These are phyloP conservation scores for Indicator indicator DNA, from an alignment of 2,113 vertebrate genomes.

Conservation along the genomic window DNA sequence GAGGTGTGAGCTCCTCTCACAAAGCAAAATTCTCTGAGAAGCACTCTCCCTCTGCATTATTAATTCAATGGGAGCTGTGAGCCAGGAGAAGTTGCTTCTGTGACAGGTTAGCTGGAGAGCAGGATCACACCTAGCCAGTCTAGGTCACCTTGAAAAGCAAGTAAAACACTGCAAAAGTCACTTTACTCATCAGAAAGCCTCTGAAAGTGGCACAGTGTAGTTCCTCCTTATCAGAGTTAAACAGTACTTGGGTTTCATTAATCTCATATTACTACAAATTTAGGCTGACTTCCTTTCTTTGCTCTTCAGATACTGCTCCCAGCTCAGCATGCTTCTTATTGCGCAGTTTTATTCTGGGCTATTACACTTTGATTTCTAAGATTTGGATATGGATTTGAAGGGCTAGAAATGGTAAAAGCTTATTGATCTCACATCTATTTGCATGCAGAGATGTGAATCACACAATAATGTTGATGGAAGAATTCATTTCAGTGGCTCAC, in stretches of 20 bases:
- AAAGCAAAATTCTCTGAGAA: not conserved
- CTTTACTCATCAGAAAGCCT: not conserved
- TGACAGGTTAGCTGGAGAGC: not conserved
- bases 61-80: not conserved
- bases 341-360: not conserved
- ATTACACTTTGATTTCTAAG: not conserved
- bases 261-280: not conserved
- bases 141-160: not conserved
- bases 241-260: not conserved
- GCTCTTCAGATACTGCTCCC: not conserved
- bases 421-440: conserved; percentile 20
- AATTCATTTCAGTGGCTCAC: not conserved
- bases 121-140: not conserved
- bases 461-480: conserved; percentile 25
- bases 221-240: not conserved
- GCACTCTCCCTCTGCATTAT: not conserved
- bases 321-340: not conserved
- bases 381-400: conserved; percentile 32
- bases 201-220: not conserved
- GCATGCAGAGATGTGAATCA: conserved; percentile 5
- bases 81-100: not conserved
- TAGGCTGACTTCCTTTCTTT: not conserved
- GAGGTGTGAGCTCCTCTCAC: not conserved
- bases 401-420: not conserved
- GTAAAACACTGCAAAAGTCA: not conserved